These are phyloP conservation scores for Empis stercorea DNA, from an alignment of 2,888 invertebrate species.

Conservation along the genomic window DNA sequence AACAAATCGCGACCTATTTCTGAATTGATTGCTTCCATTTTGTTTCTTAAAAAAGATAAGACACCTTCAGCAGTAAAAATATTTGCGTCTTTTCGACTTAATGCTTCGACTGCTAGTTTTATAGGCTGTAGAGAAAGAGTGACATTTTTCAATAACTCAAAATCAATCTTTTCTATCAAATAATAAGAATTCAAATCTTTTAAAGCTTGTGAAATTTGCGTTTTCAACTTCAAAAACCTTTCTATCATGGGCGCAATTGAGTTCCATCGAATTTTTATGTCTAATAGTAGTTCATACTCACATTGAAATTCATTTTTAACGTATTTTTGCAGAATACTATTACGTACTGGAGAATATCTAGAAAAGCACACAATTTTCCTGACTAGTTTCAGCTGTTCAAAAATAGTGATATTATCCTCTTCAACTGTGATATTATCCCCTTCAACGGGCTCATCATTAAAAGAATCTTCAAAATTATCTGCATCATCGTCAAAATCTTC, in stretches of 20 bases:
- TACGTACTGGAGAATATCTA: not conserved
- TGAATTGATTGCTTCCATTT: too few species aligned
- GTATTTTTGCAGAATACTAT: not conserved
- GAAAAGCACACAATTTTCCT: slow-evolving; percentile 1
- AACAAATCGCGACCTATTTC: too few species aligned
- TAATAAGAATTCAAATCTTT: too few species aligned
- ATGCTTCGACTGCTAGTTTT: not conserved
- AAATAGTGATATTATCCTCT: slow-evolving; percentile 1
- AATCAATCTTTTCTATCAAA: too few species aligned
- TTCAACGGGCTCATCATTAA: not conserved
- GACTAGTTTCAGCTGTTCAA: slow-evolving; percentile 1
- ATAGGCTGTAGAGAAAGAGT: not conserved
- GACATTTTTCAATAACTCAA: not conserved
- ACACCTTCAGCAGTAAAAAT: not conserved
- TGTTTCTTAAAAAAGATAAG: too few species aligned
- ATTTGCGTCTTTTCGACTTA: not conserved
- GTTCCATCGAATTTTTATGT: not conserved
- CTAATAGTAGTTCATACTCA: not conserved
- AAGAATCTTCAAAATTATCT: slow-evolving; percentile 1
- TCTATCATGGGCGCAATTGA: not conserved
- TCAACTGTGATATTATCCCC: not conserved
- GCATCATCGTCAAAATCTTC: not conserved
- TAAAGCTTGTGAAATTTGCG: not conserved
- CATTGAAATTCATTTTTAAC: not conserved
- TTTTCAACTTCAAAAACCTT: not conserved